Percentiles rank a stretch among this genome's conserved stretches.
These are phyloP conservation scores for Petrocephalus sullivani DNA, from an alignment of 2,797 vertebrate genomes.

Conservation along the genomic window DNA sequence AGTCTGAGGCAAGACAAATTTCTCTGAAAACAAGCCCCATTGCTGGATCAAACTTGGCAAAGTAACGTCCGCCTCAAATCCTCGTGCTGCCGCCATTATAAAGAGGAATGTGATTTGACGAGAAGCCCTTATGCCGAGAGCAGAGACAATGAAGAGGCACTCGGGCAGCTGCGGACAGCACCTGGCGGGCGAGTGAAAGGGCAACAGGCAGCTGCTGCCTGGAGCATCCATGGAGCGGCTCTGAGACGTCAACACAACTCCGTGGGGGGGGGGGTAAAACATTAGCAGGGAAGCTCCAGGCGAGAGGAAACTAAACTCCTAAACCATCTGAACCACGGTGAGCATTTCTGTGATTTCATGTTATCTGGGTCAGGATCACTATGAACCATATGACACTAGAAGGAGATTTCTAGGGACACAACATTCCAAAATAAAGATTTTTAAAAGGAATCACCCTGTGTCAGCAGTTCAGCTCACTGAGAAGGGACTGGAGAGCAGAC, in stretches of 20 bases:
- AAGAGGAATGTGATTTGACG: neutral
- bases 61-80: neutral
- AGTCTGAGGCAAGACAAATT: neutral
- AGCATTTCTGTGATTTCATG: neutral
- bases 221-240: neutral
- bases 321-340: neutral
- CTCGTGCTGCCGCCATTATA: neutral
- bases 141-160: neutral
- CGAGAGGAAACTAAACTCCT: neutral
- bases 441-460: neutral
- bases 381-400: neutral
- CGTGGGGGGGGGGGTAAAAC: neutral
- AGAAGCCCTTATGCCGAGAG: neutral
- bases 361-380: neutral
- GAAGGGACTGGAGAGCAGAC: neutral
- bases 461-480: neutral
- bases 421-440: neutral
- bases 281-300: neutral
- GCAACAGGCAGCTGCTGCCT: constrained; percentile 22
- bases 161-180: constrained; percentile 20
- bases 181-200: constrained; percentile 20
- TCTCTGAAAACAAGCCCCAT: neutral
- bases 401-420: neutral
- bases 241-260: neutral
- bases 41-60: neutral